phyloP scores from a whole-genome alignment of 2,797 vertebrate species.

The Macropus fuliginosus region DNA sequence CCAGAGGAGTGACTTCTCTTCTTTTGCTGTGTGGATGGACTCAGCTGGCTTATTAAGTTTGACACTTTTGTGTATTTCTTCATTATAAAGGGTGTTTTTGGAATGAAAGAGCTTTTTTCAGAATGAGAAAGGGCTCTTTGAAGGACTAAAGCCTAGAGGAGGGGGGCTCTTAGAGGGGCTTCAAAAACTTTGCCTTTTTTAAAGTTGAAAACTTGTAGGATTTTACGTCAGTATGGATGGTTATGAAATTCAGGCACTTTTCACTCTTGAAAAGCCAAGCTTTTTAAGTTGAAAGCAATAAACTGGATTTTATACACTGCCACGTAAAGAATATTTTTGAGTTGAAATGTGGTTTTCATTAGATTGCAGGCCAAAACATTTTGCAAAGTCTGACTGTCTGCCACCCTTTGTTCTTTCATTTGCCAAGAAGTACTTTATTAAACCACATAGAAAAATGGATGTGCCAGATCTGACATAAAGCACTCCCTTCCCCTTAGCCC shows the following conservation, averaged over 20 bases:
- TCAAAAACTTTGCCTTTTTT: constrained; percentile 58
- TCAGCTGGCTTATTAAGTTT: constrained; percentile 69
- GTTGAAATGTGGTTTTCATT: constrained; percentile 92
- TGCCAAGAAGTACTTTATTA: constrained; percentile 78
- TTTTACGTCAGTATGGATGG: constrained; percentile 46
- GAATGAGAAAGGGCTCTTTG: constrained; percentile 32
- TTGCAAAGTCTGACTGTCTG: constrained; percentile 87
- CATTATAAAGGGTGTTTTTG: constrained; percentile 75
- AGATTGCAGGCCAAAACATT: constrained; percentile 87
- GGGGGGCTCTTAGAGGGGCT: neutral
- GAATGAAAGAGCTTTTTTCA: constrained; percentile 60
- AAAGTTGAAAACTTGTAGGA: constrained; percentile 36
- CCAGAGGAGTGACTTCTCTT: constrained; percentile 38
- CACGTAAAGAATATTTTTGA: constrained; percentile 87
- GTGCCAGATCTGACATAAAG: neutral
- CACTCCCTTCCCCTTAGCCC: neutral
- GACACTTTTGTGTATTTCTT: constrained; percentile 78
- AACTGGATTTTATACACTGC: constrained; percentile 81
- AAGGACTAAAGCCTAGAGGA: constrained; percentile 19
- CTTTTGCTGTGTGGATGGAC: constrained; percentile 55
- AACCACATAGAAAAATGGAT: constrained; percentile 46
- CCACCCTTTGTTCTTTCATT: constrained; percentile 81
- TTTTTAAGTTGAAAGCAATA: constrained; percentile 78
- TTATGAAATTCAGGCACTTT: neutral
- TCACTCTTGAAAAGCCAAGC: constrained; percentile 54